Evolutionary conservation across 2,113 vertebrate species (phyloP).

Genomic region (Plecotus auritus): DNA sequence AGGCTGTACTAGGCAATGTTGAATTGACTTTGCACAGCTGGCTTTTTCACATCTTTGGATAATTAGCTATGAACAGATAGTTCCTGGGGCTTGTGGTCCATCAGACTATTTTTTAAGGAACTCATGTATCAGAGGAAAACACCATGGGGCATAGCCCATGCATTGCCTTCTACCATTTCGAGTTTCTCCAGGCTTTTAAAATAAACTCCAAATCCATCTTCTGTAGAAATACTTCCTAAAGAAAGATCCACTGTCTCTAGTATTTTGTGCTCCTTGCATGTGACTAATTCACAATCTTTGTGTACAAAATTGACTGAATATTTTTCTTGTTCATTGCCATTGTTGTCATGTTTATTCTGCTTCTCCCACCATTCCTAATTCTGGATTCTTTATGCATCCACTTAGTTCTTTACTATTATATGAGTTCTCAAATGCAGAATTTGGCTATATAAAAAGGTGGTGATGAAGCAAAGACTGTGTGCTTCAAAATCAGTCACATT

Average conservation of each 20-base stretch:
- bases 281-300: not conserved
- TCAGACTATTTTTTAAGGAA: constrained; percentile 67
- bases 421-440: not conserved
- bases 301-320: not conserved
- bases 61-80: constrained; percentile 65
- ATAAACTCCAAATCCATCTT: constrained; percentile 40
- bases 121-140: constrained; percentile 60
- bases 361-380: not conserved
- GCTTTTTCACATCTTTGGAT: constrained; percentile 60
- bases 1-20: constrained; percentile 52
- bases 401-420: not conserved
- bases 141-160: not conserved
- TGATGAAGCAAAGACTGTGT: not conserved
- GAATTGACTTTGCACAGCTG: constrained; percentile 71
- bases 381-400: not conserved
- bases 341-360: not conserved
- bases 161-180: constrained; percentile 44
- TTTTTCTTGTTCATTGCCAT: not conserved
- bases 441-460: not conserved
- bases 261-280: not conserved
- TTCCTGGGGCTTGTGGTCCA: constrained; percentile 52
- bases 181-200: constrained; percentile 53
- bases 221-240: constrained; percentile 37
- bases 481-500: not conserved
- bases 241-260: not conserved